These are phyloP conservation scores for Numida meleagris DNA, from an alignment of 2,113 vertebrate genomes.

Conservation along the genomic window DNA sequence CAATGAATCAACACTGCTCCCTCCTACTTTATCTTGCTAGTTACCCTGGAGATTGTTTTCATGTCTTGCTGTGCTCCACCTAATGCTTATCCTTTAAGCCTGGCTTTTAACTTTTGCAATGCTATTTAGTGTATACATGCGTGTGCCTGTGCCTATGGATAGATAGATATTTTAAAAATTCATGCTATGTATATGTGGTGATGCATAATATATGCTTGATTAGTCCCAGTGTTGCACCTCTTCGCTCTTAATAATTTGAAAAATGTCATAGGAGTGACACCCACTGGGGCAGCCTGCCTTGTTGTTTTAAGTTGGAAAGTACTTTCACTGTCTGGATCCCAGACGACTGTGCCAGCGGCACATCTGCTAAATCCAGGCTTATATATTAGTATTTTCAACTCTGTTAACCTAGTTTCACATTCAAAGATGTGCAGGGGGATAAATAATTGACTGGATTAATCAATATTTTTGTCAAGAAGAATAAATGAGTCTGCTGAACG, in stretches of 20 bases:
- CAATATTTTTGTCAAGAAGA: neutral
- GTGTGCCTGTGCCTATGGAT: neutral
- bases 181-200: neutral
- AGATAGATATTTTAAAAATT: neutral
- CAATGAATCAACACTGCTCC: neutral
- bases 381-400: neutral
- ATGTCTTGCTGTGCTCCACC: neutral
- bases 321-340: neutral
- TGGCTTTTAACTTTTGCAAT: neutral
- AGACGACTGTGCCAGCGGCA: neutral
- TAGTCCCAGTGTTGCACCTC: neutral
- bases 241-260: neutral
- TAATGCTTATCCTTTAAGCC: neutral
- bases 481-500: neutral
- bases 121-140: rapidly evolving
- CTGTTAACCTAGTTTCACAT: neutral
- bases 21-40: slow-evolving; percentile 16
- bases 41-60: slow-evolving; percentile 25
- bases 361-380: neutral
- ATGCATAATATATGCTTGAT: neutral
- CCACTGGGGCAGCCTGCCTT: neutral
- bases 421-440: neutral
- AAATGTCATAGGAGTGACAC: neutral
- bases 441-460: neutral
- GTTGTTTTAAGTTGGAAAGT: neutral